These are phyloP conservation scores for Calypte anna DNA, from an alignment of 2,113 vertebrate species.

Conservation along the genomic window DNA sequence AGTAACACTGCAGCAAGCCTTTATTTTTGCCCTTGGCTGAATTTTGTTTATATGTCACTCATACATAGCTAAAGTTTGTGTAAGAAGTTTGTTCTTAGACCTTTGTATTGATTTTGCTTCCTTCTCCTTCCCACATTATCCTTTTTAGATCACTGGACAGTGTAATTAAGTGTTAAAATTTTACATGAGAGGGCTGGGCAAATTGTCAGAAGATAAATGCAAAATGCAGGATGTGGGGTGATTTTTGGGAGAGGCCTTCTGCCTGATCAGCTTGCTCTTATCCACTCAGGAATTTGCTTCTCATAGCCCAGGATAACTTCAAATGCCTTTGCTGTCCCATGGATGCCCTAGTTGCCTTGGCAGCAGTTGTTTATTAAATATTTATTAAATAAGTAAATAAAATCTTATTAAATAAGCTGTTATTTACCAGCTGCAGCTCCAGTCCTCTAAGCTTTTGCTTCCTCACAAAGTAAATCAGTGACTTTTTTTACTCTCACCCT, in stretches of 20 bases:
- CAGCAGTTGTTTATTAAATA: not conserved
- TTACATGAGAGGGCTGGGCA: not conserved
- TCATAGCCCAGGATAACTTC: not conserved
- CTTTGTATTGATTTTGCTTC: not conserved
- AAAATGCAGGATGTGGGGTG: not conserved
- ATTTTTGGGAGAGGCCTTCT: not conserved
- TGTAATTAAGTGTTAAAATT: not conserved
- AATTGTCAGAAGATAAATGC: not conserved
- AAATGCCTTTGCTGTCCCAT: rapidly evolving
- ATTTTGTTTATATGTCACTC: not conserved
- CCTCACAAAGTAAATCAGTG: not conserved
- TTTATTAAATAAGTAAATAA: no score
- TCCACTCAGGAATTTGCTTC: not conserved
- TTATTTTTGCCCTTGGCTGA: not conserved
- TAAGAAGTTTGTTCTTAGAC: not conserved
- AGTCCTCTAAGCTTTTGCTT: not conserved
- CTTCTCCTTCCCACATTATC: not conserved
- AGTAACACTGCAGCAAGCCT: not conserved
- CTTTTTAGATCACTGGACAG: not conserved
- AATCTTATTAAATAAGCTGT: no score
- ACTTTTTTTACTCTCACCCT: not conserved
- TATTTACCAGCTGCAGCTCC: not conserved
- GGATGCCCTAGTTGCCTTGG: not conserved
- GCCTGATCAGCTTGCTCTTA: not conserved
- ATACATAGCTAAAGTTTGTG: not conserved